Evolutionary conservation across 2,797 vertebrate species (phyloP).

Genomic region (Sebastes dallii): DNA sequence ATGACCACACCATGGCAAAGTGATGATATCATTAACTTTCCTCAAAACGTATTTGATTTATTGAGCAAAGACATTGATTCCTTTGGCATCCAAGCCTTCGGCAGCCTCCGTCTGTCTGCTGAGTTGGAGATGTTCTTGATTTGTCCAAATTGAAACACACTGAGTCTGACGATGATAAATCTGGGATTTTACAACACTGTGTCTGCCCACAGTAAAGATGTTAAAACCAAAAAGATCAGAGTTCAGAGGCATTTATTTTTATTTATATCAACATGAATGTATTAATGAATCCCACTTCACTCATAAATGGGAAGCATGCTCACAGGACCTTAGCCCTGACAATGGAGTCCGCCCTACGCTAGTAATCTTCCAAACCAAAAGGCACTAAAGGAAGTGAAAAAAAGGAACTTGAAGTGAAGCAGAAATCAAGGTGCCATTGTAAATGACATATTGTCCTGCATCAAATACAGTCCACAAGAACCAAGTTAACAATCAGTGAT

Average conservation of each 20-base stretch:
- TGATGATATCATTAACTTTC: slow-evolving; percentile 37
- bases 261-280: neutral
- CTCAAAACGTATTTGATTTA: slow-evolving; percentile 30
- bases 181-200: neutral
- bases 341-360: neutral
- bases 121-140: neutral
- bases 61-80: slow-evolving; percentile 20
- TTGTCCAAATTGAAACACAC: neutral
- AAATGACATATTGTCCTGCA: neutral
- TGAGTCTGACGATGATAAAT: neutral
- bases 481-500: neutral
- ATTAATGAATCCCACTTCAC: neutral
- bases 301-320: neutral
- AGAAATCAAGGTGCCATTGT: neutral
- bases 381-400: neutral
- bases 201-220: neutral
- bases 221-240: neutral
- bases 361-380: neutral
- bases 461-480: neutral
- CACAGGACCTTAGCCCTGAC: neutral
- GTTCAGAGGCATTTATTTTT: neutral
- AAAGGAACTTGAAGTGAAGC: neutral
- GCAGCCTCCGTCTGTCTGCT: neutral
- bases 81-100: neutral
- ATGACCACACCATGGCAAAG: slow-evolving; percentile 9